Conservation (phyloP, 1,140 invertebrate species). For the Drosophila parabipectinata region DNA sequence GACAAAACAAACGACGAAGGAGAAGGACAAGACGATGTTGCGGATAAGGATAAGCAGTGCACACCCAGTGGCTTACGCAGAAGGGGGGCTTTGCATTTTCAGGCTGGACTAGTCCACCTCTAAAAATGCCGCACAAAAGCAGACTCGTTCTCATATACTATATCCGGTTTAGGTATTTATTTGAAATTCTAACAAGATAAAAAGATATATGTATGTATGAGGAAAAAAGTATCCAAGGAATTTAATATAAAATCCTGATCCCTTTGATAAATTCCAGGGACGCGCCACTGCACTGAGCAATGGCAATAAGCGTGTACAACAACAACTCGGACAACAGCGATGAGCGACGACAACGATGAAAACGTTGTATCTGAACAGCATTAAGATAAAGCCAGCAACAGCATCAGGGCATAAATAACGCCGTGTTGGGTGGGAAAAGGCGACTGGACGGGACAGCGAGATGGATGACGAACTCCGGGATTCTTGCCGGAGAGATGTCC, state of each 20-base stretch:
- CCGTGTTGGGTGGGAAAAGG: conserved; percentile 5
- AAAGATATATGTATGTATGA: no score
- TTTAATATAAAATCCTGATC: background rate
- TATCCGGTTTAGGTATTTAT: background rate
- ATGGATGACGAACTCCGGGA: conserved; percentile 13
- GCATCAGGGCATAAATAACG: conserved; percentile 70
- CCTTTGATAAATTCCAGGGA: conserved; percentile 5
- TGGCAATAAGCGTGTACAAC: conserved; percentile 36
- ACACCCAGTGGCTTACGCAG: conserved; percentile 2
- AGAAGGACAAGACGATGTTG: conserved; percentile 65
- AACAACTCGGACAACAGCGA: conserved; percentile 40
- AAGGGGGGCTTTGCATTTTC: background rate
- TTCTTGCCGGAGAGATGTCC: background rate
- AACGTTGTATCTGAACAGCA: conserved; percentile 78
- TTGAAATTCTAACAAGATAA: background rate
- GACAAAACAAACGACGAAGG: conserved; percentile 78
- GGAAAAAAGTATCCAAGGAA: background rate
- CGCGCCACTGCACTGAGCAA: conserved; percentile 7
- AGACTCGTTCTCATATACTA: no score
- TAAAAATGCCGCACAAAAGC: background rate
- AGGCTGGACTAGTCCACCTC: background rate
- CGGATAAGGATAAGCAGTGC: conserved; percentile 79
- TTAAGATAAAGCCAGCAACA: conserved; percentile 79
- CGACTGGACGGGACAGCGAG: background rate
- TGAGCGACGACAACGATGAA: conserved; percentile 57